phyloP scores from a whole-genome alignment of 1,140 invertebrate genomes.

The Sitophilus oryzae region DNA sequence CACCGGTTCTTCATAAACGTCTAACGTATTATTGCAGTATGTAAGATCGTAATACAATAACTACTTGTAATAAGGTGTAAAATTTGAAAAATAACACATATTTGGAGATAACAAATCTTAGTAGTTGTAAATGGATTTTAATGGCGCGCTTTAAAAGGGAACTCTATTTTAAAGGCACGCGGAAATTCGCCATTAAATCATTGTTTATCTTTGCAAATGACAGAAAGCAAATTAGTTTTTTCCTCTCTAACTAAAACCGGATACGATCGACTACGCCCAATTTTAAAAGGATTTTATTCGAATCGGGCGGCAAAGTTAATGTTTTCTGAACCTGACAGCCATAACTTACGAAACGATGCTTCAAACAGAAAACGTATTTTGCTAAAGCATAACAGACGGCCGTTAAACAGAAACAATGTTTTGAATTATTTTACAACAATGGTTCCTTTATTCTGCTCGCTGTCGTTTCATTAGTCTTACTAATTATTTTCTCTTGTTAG shows the following conservation, averaged over 20 bases:
- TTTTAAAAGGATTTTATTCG: slow-evolving; percentile 1
- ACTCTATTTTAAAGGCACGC: no score
- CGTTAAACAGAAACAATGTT: background rate
- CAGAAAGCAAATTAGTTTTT: slow-evolving; percentile 8
- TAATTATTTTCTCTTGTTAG: slow-evolving; percentile 3
- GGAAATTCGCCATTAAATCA: background rate
- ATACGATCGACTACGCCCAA: background rate
- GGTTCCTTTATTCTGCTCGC: background rate
- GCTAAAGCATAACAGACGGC: background rate
- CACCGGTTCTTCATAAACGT: no score
- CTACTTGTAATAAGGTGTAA: no score
- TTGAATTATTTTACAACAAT: slow-evolving; percentile 2
- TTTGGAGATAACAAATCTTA: no score
- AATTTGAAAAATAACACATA: no score
- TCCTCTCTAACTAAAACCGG: background rate
- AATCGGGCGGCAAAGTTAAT: background rate
- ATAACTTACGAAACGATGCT: slow-evolving; percentile 2
- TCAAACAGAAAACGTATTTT: slow-evolving; percentile 1
- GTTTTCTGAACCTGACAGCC: slow-evolving; percentile 3
- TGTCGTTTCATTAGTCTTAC: slow-evolving; percentile 6
- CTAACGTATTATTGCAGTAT: no score
- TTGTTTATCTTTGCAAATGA: slow-evolving; percentile 1
- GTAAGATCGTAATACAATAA: no score
- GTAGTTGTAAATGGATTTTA: no score
- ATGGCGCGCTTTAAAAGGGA: no score